Evolutionary conservation across 2,888 invertebrate species (phyloP).

Genomic region (Didymodactylos carnosus): DNA sequence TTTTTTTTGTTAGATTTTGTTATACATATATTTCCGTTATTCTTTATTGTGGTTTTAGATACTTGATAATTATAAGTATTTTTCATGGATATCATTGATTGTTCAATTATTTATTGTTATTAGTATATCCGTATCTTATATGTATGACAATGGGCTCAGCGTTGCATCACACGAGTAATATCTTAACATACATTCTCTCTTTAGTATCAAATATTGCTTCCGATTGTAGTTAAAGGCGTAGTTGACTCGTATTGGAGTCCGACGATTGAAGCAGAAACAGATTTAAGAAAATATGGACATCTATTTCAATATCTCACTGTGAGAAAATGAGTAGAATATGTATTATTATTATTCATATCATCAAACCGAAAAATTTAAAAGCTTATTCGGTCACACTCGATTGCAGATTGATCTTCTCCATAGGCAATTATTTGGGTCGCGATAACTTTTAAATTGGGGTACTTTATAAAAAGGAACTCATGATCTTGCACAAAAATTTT

Average conservation of each 20-base stretch:
- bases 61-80: slow-evolving; percentile 17
- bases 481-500: too few species aligned
- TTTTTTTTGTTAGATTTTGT: too few species aligned
- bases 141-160: slow-evolving; percentile 28
- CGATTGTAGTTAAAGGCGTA: background rate
- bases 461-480: too few species aligned
- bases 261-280: background rate
- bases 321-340: slow-evolving; percentile 19
- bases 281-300: background rate
- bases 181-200: background rate
- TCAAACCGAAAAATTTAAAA: too few species aligned
- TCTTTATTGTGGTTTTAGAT: too few species aligned
- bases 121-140: slow-evolving; percentile 33
- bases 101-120: slow-evolving; percentile 29
- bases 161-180: slow-evolving; percentile 29
- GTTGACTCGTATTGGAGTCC: background rate
- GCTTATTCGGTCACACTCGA: too few species aligned
- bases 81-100: slow-evolving; percentile 26
- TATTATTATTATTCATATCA: background rate
- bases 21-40: background rate
- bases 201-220: background rate
- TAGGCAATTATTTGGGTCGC: too few species aligned
- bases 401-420: too few species aligned
- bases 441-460: too few species aligned
- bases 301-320: slow-evolving; percentile 17